Percentiles rank a stretch among this genome's conserved stretches.
phyloP scores from a whole-genome alignment of 2,888 invertebrate genomes.

The Lasiommata megera region DNA sequence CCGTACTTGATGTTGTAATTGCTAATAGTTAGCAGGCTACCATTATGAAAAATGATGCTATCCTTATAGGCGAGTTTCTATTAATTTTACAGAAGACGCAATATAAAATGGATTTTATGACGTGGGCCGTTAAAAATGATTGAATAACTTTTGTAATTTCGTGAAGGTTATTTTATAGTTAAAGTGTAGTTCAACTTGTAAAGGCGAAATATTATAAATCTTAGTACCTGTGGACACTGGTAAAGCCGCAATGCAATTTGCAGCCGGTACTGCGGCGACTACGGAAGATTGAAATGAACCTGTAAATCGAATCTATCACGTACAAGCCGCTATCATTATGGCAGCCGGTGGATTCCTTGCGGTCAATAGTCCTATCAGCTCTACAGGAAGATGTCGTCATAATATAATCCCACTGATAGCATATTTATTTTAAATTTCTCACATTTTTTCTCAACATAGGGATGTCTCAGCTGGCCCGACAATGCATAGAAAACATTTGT shows the following conservation, averaged over 20 bases:
- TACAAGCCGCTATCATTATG: constrained; percentile 65
- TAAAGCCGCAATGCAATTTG: constrained; percentile 73
- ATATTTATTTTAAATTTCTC: background rate
- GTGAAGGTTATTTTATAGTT: constrained; percentile 6
- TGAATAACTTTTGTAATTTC: constrained; percentile 16
- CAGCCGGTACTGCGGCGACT: constrained; percentile 54
- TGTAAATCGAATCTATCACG: constrained; percentile 77
- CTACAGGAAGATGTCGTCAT: constrained; percentile 8
- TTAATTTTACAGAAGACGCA: constrained; percentile 16
- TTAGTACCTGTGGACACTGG: constrained; percentile 54
- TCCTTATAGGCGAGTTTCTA: constrained; percentile 5
- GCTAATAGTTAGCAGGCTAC: constrained; percentile 12
- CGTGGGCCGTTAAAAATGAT: constrained; percentile 13
- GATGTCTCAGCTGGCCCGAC: no score
- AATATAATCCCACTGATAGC: background rate
- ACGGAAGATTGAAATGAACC: constrained; percentile 68
- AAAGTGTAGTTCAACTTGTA: constrained; percentile 1
- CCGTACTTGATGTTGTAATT: constrained; percentile 32
- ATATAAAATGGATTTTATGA: constrained; percentile 12
- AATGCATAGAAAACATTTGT: no score
- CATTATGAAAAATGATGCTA: constrained; percentile 19
- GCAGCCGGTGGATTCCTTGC: constrained; percentile 62
- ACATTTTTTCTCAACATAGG: no score
- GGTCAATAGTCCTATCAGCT: constrained; percentile 48
- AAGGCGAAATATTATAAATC: constrained; percentile 25